Base-by-base conservation (phyloP, 2,797 vertebrate species). In the Rhinichthys osculus region DNA sequence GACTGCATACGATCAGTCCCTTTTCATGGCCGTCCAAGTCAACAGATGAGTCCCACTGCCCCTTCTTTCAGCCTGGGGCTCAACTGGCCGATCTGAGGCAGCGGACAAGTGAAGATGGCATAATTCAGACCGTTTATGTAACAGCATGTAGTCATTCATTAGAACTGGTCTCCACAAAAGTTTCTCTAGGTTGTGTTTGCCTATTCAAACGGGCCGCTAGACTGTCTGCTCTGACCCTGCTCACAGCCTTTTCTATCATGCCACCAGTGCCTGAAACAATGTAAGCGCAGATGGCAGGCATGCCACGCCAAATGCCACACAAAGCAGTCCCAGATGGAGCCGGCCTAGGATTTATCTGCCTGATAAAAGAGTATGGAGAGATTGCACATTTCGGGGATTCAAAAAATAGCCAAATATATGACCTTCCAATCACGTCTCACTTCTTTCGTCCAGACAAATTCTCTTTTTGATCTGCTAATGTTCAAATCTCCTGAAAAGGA, bases 261-360 rank as follows among this genome's bases (percentile, higher is more conserved):
- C 90, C 87, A 79, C 78, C 42, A 35, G 86, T 81, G 73, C 52
- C 83, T 87, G 35, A 86, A 90, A 84, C 85, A 90, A 90, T 90
- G 85, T 81, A 74, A 80, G 82, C 42, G 44, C 84, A 88, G 89
- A 86, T 86, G 88, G 88, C 82, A 72, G 59, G 67, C 71, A 85
- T 86, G 85, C 87, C 87, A 71, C 35, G 88, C 91, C 92, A 91
- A 93, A 93, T 92, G 90, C 90, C 91, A 90, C 87, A 89, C 87
- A 91, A 91, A 89, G 90, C 92, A 90, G 87, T 90, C 88, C 92
- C 93, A 94, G 91, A 93, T 93, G 91, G 92, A 93, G 88, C 78
- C 77, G 67, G 84, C 89, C 79, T 54, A 73, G 47, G 0, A 54
- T 91, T 89, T 88, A 86, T 89, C 89, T 90, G 80, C 80, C 66